Evolutionary conservation across 1,140 invertebrate species (phyloP).

Genomic region (Phymorhynchus buccinoides): DNA sequence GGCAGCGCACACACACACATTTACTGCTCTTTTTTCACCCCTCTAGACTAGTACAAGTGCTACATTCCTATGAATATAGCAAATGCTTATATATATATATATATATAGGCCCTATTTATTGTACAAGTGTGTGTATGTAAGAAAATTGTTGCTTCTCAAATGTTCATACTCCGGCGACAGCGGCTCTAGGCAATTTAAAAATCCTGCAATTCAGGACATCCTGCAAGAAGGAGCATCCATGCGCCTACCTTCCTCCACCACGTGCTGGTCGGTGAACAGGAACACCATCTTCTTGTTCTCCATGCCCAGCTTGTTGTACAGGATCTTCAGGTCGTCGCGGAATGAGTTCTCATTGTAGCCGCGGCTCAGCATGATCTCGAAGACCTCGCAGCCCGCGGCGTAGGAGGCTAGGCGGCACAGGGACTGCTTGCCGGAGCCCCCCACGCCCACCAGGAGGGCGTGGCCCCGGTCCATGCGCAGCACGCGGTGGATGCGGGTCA

Average conservation of each 20-base stretch:
- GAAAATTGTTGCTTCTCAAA: too few relatives aligned
- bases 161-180: too few relatives aligned
- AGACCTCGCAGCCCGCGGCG: constrained; percentile 81
- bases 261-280: constrained; percentile 86
- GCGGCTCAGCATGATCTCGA: constrained; percentile 85
- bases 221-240: too few relatives aligned
- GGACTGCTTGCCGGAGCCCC: constrained; percentile 83
- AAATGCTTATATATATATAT: too few relatives aligned
- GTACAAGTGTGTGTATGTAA: too few relatives aligned
- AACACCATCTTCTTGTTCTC: constrained; percentile 87
- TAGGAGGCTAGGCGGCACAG: constrained; percentile 72
- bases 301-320: constrained; percentile 84
- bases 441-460: constrained; percentile 87
- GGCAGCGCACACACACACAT: too few relatives aligned
- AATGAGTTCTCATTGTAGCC: constrained; percentile 88
- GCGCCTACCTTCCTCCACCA: constrained; percentile 77
- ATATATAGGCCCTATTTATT: too few relatives aligned
- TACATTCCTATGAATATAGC: too few relatives aligned
- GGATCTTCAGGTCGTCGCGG: constrained; percentile 86
- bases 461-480: constrained; percentile 88
- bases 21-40: too few relatives aligned
- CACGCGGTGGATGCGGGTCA: constrained; percentile 87
- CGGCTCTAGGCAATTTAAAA: too few relatives aligned
- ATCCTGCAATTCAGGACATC: too few relatives aligned
- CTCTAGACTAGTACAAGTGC: too few relatives aligned